Conservation (phyloP, 2,113 vertebrate genomes). For the Campylorhamphus procurvoides region DNA sequence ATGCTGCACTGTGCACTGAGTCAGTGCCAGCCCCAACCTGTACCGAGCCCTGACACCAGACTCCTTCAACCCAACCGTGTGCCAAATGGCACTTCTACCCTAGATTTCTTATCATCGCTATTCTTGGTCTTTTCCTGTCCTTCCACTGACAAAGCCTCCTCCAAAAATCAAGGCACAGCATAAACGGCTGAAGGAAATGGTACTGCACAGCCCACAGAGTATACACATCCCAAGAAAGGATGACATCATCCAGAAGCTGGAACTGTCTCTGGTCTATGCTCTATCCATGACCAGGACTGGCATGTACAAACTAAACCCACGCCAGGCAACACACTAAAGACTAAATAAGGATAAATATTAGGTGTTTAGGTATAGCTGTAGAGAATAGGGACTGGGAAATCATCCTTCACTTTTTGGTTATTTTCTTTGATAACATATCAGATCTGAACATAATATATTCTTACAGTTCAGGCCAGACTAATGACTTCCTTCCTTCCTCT, state of each 20-base stretch:
- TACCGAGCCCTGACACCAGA: neutral
- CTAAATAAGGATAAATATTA: neutral
- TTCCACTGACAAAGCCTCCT: neutral
- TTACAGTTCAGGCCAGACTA: neutral
- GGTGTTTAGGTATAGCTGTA: neutral
- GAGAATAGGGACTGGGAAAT: neutral
- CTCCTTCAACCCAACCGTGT: neutral
- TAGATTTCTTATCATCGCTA: neutral
- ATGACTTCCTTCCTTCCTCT: neutral
- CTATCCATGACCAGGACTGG: neutral
- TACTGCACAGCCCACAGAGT: accelerated
- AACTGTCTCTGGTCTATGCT: neutral
- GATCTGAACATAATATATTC: neutral
- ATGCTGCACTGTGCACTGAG: neutral
- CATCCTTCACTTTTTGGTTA: neutral
- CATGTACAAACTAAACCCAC: neutral
- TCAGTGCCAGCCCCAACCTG: neutral
- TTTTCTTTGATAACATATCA: neutral
- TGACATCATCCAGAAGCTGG: neutral
- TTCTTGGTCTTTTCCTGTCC: neutral
- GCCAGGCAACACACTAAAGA: neutral
- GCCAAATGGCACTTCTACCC: neutral
- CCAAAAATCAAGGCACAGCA: neutral
- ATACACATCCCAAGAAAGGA: accelerated
- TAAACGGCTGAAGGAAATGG: neutral